Evolutionary conservation across 2,113 vertebrate species (phyloP).

Genomic region (Desmodus rotundus): DNA sequence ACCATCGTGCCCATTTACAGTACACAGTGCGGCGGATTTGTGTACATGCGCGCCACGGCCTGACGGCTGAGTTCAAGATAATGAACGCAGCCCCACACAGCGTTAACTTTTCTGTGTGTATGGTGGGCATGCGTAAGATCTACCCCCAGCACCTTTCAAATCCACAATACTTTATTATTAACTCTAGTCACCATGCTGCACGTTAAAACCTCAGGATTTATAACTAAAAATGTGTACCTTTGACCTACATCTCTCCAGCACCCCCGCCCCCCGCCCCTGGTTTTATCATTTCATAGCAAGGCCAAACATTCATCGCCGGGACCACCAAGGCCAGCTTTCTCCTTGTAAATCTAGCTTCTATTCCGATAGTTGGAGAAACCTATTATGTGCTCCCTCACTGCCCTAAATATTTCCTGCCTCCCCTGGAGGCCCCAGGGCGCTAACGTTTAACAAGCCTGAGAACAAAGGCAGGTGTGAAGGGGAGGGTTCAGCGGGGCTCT

Average conservation of each 20-base stretch:
- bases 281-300: not conserved
- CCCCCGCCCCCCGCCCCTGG: not conserved
- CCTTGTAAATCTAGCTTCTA: not conserved
- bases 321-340: not conserved
- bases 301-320: not conserved
- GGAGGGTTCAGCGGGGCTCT: slow-evolving; percentile 19
- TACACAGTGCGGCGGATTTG: too few relatives aligned
- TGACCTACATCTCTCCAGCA: not conserved
- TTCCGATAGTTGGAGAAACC: slow-evolving; percentile 45
- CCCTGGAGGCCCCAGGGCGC: not conserved
- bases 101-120: not conserved
- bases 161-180: not conserved
- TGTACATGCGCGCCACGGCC: not conserved
- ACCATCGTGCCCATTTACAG: not conserved
- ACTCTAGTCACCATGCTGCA: not conserved
- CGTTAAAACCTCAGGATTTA: not conserved
- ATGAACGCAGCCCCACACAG: not conserved
- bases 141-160: not conserved
- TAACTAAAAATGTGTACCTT: not conserved
- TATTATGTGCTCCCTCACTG: slow-evolving; percentile 54
- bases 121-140: not conserved
- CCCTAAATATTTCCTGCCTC: slow-evolving; percentile 66
- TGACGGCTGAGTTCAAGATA: not conserved
- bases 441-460: slow-evolving; percentile 70
- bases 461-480: slow-evolving; percentile 57